These are phyloP conservation scores for Drosophila paucipuncta DNA, from an alignment of 2,888 invertebrate genomes.

Conservation along the genomic window DNA sequence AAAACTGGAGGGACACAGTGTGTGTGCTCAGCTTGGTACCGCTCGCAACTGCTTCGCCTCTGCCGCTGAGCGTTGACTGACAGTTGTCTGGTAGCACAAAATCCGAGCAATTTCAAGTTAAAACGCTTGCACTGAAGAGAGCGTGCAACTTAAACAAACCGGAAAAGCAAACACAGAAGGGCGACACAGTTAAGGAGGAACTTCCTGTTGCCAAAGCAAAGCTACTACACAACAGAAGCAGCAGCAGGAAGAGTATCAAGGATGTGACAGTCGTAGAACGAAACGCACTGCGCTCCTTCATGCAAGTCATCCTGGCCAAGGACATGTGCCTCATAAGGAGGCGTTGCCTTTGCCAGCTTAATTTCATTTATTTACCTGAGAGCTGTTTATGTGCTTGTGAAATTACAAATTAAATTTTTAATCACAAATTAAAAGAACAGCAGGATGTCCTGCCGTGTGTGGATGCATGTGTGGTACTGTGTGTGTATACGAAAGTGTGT, in stretches of 20 bases:
- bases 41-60: not conserved
- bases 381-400: constrained; percentile 76
- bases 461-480: not conserved
- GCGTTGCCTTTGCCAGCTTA: constrained; percentile 57
- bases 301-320: constrained; percentile 36
- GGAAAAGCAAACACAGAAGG: constrained; percentile 76
- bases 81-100: constrained; percentile 51
- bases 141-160: constrained; percentile 79
- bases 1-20: constrained; percentile 8
- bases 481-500: not conserved
- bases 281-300: constrained; percentile 37
- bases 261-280: constrained; percentile 42
- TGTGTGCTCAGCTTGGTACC: constrained; percentile 7
- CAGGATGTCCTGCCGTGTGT: constrained; percentile 39
- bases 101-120: constrained; percentile 77
- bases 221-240: constrained; percentile 28
- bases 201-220: constrained; percentile 67
- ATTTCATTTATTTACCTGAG: constrained; percentile 81
- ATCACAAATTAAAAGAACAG: constrained; percentile 61
- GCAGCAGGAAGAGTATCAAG: constrained; percentile 26
- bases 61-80: constrained; percentile 25
- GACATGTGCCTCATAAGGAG: constrained; percentile 36
- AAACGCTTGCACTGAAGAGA: constrained; percentile 69
- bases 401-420: constrained; percentile 82
- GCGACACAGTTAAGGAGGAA: constrained; percentile 80